Percentiles rank a stretch among this genome's conserved stretches.
phyloP scores from a whole-genome alignment of 2,113 vertebrate genomes.

The Herpetotheres cachinnans region DNA sequence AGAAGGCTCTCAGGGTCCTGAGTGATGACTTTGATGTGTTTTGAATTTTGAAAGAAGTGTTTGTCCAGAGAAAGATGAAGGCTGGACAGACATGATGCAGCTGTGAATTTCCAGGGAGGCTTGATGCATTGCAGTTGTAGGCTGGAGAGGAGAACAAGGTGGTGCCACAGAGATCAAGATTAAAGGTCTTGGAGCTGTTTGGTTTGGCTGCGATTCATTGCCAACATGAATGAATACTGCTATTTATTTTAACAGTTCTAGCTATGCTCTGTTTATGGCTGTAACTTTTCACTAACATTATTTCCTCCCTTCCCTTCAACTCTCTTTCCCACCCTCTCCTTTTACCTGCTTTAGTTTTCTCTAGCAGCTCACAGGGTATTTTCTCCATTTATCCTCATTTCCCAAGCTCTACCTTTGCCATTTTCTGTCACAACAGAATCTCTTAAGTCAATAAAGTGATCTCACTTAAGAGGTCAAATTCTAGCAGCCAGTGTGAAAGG shows the following conservation, averaged over 20 bases:
- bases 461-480: background rate
- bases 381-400: background rate
- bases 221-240: background rate
- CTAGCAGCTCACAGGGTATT: background rate
- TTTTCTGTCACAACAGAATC: background rate
- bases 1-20: background rate
- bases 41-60: constrained; percentile 22
- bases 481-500: background rate
- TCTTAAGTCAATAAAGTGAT: background rate
- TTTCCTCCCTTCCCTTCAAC: background rate
- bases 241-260: constrained; percentile 31
- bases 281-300: background rate
- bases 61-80: constrained; percentile 9
- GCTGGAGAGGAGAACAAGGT: background rate
- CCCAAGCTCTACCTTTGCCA: background rate
- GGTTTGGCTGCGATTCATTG: background rate
- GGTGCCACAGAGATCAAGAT: background rate
- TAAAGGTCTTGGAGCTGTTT: background rate
- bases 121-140: background rate
- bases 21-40: constrained; percentile 1
- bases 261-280: background rate
- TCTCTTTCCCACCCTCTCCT: background rate
- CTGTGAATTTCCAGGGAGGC: constrained; percentile 8
- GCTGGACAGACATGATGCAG: background rate
- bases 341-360: background rate